Conservation (phyloP, 2,888 invertebrate species). For the Thumatha senex region DNA sequence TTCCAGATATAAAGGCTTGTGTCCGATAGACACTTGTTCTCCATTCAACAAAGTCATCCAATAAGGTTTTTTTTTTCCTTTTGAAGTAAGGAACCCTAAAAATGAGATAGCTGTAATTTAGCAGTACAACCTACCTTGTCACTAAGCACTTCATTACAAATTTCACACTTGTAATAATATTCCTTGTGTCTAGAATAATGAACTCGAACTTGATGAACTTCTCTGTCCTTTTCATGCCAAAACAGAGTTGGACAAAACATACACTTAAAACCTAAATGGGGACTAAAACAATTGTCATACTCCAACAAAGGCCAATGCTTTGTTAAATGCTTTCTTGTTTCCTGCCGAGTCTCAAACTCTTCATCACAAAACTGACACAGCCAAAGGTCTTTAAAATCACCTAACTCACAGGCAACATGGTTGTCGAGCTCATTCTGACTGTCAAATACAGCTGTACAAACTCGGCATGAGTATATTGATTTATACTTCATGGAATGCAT, state of each 20-base stretch:
- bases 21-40: no score
- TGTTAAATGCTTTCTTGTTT: conserved; percentile 60
- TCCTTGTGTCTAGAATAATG: conserved; percentile 62
- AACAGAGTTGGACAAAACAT: conserved; percentile 73
- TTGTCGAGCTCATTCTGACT: conserved; percentile 55
- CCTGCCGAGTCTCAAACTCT: conserved; percentile 67
- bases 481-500: conserved; percentile 63
- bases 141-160: conserved; percentile 65
- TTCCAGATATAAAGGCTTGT: no score
- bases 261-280: conserved; percentile 78
- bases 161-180: conserved; percentile 68
- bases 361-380: conserved; percentile 80
- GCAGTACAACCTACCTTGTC: conserved; percentile 64
- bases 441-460: conserved; percentile 69
- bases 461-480: conserved; percentile 65
- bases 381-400: conserved; percentile 73
- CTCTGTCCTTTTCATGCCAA: conserved; percentile 78
- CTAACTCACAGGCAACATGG: conserved; percentile 60
- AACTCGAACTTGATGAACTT: conserved; percentile 66
- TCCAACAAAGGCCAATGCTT: conserved; percentile 64
- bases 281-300: conserved; percentile 73
- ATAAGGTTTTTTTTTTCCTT: no score
- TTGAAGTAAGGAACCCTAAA: no score
- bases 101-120: no score
- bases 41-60: no score